These are phyloP conservation scores for Stratiomys singularior DNA, from an alignment of 2,888 invertebrate species.

Conservation along the genomic window DNA sequence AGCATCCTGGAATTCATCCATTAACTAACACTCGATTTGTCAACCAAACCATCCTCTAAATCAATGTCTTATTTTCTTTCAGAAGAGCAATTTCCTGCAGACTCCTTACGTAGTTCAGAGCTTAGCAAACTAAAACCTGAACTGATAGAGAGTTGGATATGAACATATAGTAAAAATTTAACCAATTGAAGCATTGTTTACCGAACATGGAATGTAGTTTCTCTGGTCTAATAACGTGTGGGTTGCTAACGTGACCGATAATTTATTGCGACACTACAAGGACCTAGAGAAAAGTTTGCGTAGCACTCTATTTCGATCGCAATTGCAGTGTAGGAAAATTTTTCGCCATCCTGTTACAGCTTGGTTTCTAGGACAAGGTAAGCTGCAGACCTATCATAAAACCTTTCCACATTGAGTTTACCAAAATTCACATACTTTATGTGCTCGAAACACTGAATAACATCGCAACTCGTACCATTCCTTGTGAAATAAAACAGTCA, in stretches of 20 bases:
- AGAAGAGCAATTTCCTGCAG: constrained; percentile 48
- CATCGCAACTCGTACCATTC: constrained; percentile 4
- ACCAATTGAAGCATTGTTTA: too few species aligned
- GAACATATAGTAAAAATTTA: too few species aligned
- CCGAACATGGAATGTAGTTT: too few species aligned
- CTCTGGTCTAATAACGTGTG: too few species aligned
- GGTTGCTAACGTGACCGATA: too few species aligned
- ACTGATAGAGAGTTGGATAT: too few species aligned
- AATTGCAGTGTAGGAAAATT: not conserved
- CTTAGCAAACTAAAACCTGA: too few species aligned
- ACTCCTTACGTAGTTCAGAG: not conserved
- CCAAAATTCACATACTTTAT: constrained; percentile 29
- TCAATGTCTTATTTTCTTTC: constrained; percentile 55
- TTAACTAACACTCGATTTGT: constrained; percentile 55
- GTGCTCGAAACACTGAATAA: constrained; percentile 3
- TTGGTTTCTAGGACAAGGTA: constrained; percentile 30
- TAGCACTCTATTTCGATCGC: not conserved
- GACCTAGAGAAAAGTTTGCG: not conserved
- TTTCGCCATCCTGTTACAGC: not conserved
- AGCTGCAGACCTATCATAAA: constrained; percentile 15
- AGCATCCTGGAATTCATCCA: constrained; percentile 41
- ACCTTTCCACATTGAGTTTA: not conserved
- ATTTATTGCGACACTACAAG: not conserved
- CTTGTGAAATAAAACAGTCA: constrained; percentile 22
- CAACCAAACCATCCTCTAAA: constrained; percentile 56